A percentile compares a stretch with the other conserved stretches of the same genome.
phyloP scores from a whole-genome alignment of 2,113 vertebrate genomes.

The Rafetus swinhoei region DNA sequence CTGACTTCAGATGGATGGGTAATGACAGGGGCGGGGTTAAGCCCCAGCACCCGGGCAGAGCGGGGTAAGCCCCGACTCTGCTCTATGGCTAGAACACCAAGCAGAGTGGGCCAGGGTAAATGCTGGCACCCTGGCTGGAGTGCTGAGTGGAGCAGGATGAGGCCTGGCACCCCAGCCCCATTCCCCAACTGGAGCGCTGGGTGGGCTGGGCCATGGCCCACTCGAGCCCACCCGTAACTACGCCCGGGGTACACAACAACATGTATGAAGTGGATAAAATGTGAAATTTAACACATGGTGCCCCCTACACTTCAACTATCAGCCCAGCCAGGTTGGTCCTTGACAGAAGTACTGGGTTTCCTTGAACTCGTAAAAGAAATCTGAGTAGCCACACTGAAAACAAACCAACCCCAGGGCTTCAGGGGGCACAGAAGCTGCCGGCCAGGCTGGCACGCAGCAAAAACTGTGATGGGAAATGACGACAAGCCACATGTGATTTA shows the following conservation, averaged over 20 bases:
- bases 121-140: no score
- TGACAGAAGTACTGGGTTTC: accelerated
- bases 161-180: no score
- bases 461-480: not conserved
- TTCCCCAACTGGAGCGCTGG: no score
- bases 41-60: no score
- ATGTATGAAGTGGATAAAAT: not conserved
- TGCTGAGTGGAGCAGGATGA: no score
- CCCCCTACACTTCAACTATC: not conserved
- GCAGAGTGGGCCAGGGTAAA: no score
- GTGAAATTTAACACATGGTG: not conserved
- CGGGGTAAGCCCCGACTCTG: no score
- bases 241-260: not conserved
- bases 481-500: not conserved
- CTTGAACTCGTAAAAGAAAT: not conserved
- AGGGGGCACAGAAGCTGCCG: not conserved
- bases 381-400: accelerated
- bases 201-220: no score
- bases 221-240: no score
- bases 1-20: no score
- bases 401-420: not conserved
- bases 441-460: not conserved
- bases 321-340: not conserved
- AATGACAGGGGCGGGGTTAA: no score
- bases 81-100: no score